Conservation (phyloP, 2,797 vertebrate genomes). For the Chromobotia macracanthus region DNA sequence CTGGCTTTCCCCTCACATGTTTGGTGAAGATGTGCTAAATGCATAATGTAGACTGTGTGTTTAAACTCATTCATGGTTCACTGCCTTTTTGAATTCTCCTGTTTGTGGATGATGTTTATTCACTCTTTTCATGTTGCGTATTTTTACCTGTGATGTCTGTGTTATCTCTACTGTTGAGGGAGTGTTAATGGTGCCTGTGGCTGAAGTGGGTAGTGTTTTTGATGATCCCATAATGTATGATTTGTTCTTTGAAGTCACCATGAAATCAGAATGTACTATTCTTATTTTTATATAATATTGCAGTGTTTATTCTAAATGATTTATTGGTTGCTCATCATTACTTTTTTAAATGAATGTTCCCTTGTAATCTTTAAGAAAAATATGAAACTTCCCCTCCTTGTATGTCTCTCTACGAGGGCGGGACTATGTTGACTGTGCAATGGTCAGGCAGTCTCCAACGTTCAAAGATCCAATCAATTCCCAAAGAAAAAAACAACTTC, state of each 20-base stretch:
- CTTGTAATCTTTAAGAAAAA: no score
- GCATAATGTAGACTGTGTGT: conserved; percentile 16
- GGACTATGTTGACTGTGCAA: no score
- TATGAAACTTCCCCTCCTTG: no score
- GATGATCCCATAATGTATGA: neutral
- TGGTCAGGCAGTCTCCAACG: no score
- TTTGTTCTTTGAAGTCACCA: no score
- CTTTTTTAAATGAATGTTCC: no score
- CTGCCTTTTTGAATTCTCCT: neutral
- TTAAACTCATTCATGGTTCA: conserved; percentile 23
- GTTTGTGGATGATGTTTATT: conserved; percentile 8
- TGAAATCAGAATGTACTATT: no score
- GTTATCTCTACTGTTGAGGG: neutral
- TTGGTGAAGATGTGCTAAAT: neutral
- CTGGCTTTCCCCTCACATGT: conserved; percentile 3
- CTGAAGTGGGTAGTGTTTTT: neutral
- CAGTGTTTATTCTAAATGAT: no score
- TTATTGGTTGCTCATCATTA: no score
- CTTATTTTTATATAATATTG: neutral
- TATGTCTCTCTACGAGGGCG: no score
- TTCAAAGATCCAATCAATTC: no score
- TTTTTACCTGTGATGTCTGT: neutral
- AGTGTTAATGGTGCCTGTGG: neutral
- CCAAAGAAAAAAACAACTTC: no score
- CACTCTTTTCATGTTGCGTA: neutral